Conservation (phyloP, 2,888 invertebrate species). For the Leptinotarsa peninsularis region DNA sequence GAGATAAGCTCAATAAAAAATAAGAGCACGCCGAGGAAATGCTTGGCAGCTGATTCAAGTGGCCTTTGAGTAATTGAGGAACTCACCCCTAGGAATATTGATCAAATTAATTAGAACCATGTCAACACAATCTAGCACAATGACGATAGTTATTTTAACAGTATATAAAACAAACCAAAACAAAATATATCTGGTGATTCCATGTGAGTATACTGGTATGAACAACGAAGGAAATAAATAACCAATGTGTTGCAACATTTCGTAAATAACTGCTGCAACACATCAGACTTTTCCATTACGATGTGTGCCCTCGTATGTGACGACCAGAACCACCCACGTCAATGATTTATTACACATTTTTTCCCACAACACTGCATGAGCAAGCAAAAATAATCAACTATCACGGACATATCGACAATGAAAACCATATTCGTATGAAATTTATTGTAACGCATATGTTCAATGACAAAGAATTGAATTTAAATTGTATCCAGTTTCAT, state of each 20-base stretch:
- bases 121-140: no score
- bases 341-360: slow-evolving; percentile 13
- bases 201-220: no score
- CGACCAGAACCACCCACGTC: slow-evolving; percentile 8
- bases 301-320: slow-evolving; percentile 1
- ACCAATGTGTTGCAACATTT: not conserved
- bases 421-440: slow-evolving; percentile 11
- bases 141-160: no score
- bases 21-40: no score
- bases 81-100: no score
- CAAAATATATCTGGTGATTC: no score
- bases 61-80: no score
- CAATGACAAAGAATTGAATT: slow-evolving; percentile 24
- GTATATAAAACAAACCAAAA: no score
- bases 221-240: not conserved
- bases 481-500: slow-evolving; percentile 20
- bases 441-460: slow-evolving; percentile 20
- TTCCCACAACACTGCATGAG: slow-evolving; percentile 11
- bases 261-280: not conserved
- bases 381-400: slow-evolving; percentile 24
- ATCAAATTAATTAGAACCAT: no score
- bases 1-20: no score
- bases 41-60: no score
- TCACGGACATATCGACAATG: slow-evolving; percentile 1
- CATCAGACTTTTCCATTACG: not conserved